These are phyloP conservation scores for Morpho achilles DNA, from an alignment of 2,888 invertebrate genomes.

Conservation along the genomic window DNA sequence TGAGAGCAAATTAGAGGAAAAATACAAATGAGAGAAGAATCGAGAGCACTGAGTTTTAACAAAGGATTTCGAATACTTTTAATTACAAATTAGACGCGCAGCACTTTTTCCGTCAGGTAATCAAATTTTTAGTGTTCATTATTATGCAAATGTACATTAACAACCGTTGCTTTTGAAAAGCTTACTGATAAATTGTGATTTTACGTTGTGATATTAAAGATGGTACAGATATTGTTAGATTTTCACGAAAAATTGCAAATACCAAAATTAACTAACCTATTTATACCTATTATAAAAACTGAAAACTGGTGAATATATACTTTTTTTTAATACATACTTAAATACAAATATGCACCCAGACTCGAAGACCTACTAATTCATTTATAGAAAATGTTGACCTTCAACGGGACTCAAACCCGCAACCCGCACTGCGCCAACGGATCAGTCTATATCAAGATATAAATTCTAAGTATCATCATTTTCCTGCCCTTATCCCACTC, in stretches of 20 bases:
- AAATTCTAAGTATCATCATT: too few relatives aligned
- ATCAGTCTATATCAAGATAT: background rate
- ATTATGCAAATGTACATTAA: constrained; percentile 60
- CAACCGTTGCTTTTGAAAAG: constrained; percentile 18
- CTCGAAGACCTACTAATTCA: too few relatives aligned
- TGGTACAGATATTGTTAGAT: too few relatives aligned
- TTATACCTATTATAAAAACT: too few relatives aligned
- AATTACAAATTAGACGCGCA: constrained; percentile 61
- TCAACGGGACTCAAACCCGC: too few relatives aligned
- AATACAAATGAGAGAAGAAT: constrained; percentile 18
- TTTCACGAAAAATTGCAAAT: too few relatives aligned
- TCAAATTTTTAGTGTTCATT: constrained; percentile 52
- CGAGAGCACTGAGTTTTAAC: constrained; percentile 46
- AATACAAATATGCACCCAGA: too few relatives aligned
- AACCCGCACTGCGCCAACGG: too few relatives aligned
- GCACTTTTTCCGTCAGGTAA: constrained; percentile 48
- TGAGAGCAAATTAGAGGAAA: constrained; percentile 10
- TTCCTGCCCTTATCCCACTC: too few relatives aligned
- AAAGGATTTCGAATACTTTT: constrained; percentile 58
- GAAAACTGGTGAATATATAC: too few relatives aligned
- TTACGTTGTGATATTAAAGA: background rate
- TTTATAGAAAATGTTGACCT: too few relatives aligned
- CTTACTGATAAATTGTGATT: constrained; percentile 18
- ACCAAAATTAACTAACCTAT: background rate
- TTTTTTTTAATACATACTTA: too few relatives aligned